Conservation (phyloP, 2,113 vertebrate genomes). For the Trematomus loennbergii region DNA sequence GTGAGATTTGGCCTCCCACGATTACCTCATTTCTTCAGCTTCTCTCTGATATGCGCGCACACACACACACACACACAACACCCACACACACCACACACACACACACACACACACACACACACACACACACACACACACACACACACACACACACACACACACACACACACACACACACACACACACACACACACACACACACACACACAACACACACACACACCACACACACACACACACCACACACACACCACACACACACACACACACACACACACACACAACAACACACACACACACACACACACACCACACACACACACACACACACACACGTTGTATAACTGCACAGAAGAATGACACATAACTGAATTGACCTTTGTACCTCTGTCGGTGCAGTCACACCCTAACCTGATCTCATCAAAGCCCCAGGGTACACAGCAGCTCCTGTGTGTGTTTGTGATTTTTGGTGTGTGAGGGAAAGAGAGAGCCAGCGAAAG, state of each 20-base stretch:
- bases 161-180: no score
- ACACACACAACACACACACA: no score
- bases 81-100: no score
- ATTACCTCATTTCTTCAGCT: constrained; percentile 80
- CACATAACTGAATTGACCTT: constrained; percentile 72
- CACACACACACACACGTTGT: constrained; percentile 38
- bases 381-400: constrained; percentile 61
- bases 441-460: constrained; percentile 43
- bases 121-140: no score
- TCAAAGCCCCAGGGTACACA: constrained; percentile 48
- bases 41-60: constrained; percentile 55
- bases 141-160: no score
- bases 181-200: no score
- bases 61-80: neutral
- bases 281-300: no score
- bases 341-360: constrained; percentile 64
- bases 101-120: no score
- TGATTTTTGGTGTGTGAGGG: constrained; percentile 21
- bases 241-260: no score
- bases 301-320: no score
- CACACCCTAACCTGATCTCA: constrained; percentile 78
- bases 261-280: no score
- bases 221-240: no score
- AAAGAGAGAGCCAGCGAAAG: constrained; percentile 24
- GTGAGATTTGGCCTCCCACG: constrained; percentile 70